Evolutionary conservation across 2,113 vertebrate genomes (phyloP).

Genomic region (Myodes glareolus): DNA sequence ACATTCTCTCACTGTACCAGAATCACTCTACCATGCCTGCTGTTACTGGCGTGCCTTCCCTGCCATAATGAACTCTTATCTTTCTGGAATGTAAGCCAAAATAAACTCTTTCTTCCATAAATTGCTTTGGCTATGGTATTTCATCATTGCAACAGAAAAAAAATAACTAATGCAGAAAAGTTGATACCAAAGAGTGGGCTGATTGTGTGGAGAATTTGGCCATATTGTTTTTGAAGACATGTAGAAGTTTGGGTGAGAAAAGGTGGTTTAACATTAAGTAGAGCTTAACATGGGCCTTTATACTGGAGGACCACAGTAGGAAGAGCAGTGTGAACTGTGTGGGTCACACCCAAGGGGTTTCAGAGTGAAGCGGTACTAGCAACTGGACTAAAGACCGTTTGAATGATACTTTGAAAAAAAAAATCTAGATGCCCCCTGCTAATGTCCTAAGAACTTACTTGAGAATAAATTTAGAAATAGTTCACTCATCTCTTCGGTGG

Average conservation of each 20-base stretch:
- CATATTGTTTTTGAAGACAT: neutral
- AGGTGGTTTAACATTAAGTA: neutral
- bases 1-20: neutral
- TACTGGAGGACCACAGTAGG: neutral
- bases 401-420: neutral
- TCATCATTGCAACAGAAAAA: neutral
- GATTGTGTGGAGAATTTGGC: neutral
- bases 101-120: neutral
- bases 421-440: neutral
- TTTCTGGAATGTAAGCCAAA: neutral
- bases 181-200: neutral
- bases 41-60: neutral
- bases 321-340: neutral
- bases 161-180: neutral
- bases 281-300: neutral
- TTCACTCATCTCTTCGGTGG: neutral
- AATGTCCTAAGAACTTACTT: neutral
- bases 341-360: neutral
- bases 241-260: neutral
- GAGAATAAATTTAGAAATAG: neutral
- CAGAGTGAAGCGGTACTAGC: neutral
- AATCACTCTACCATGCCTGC: neutral
- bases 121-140: neutral
- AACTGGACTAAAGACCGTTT: neutral
- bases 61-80: neutral